A percentile compares a stretch with the other conserved stretches of the same genome.
These are phyloP conservation scores for Xanthia icteritia DNA, from an alignment of 2,888 invertebrate genomes.

Conservation along the genomic window DNA sequence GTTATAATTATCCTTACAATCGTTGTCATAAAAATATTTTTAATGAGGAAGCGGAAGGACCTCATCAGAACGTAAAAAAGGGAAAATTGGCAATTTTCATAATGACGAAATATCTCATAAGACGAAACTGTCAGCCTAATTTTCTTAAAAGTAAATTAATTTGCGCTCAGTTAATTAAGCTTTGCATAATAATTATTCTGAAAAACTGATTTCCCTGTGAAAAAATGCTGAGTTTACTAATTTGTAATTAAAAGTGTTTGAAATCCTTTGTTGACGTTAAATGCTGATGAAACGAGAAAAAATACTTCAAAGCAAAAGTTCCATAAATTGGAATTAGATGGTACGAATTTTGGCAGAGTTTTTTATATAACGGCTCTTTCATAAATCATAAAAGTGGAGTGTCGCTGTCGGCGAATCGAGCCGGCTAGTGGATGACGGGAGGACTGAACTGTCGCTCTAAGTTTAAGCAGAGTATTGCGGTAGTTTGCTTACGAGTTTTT, in stretches of 20 bases:
- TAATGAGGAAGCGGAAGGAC: conserved; percentile 41
- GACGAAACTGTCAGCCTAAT: conserved; percentile 75
- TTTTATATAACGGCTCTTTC: conserved; percentile 43
- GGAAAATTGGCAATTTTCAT: conserved; percentile 64
- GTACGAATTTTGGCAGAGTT: conserved; percentile 55
- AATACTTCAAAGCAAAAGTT: conserved; percentile 67
- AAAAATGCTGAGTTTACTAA: conserved; percentile 82
- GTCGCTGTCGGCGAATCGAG: conserved; percentile 26
- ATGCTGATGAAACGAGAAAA: conserved; percentile 73
- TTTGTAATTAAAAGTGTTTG: conserved; percentile 84
- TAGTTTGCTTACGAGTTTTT: conserved; percentile 5
- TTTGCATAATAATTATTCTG: conserved; percentile 85
- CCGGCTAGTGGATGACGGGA: conserved; percentile 9
- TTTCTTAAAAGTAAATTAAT: conserved; percentile 78
- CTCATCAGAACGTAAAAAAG: conserved; percentile 52
- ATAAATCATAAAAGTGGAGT: conserved; percentile 58
- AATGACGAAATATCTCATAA: conserved; percentile 66
- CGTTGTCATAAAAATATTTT: conserved; percentile 44
- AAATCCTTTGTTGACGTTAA: conserved; percentile 79
- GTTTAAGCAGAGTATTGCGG: background rate
- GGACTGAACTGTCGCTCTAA: background rate
- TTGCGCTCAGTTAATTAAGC: conserved; percentile 83
- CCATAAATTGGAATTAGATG: conserved; percentile 65
- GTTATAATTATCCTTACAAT: background rate
- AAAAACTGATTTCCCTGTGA: conserved; percentile 78